Evolutionary conservation across 2,888 invertebrate genomes (phyloP), one percentile per base, ranked within the genome.

Genomic region (Apantesis nais): DNA sequence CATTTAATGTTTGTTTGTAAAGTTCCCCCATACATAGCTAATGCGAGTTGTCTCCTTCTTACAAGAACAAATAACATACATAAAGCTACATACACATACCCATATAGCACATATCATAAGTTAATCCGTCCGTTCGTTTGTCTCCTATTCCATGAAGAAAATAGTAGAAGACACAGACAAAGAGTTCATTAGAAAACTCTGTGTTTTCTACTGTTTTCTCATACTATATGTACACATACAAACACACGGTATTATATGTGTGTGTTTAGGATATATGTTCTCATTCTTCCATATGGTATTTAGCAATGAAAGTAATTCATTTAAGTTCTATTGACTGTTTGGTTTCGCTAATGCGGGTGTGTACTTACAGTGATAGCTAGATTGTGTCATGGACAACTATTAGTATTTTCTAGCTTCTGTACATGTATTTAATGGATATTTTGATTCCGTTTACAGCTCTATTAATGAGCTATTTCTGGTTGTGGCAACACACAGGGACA

Each of bases 261-360:
- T 16, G 19, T 8, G 48, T 48, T 8, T 41, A 25, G 41, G 29
- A 41, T 52, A 9, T 8, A 11, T 39, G 39, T 39, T 39, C 39
- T 5, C 39, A 39, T 44, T 44, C 44, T 44, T 44, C 5, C 58
- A 39, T 55, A 41, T 41, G 31, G 60, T 74, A 74, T 61, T 74
- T 76, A 73, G 66, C 63, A 80, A 80, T 76, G 82, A 82, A 82
- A 82, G 81, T 80, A 76, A 75, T 76, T 70, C 71, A 73, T 74
- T 73, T 62, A 67, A 73, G 67, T 71, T 75, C 78, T 74, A 79
- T 81, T 82, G 76, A 76, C 74, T 64, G 29, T 65, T 66, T 63
- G 52, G 65, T 37, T 48, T 62, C 16, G 16, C 29, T 58, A 48
- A 82, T 82, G 82, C 81, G 82, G 81, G 82, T 60, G 41, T 44